Base-by-base conservation (phyloP, 2,888 invertebrate species). In the Erebia aethiops region DNA sequence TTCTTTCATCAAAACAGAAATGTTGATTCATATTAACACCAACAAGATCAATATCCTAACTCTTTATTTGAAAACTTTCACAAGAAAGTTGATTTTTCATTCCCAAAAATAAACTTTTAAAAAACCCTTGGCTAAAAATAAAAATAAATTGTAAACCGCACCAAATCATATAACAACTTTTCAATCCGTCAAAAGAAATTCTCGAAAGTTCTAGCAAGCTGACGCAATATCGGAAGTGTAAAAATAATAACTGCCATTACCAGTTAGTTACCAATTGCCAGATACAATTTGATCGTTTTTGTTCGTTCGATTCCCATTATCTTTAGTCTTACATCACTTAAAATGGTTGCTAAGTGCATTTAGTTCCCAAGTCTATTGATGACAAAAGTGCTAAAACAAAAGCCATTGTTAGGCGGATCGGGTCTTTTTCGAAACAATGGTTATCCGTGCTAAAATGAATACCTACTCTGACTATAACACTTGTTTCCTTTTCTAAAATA, bases 211-310 rank as follows among this genome's bases (percentile, higher is more conserved):
- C 77, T 75, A 72, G 76, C 67, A 46, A 64, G 77, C 77, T 84
- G 84, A 84, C 80, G 84, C 81, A 85, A 83, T 72, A 75, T 70
- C 73, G 73, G 71, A 78, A 75, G 58, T 69, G 67, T 51, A 58
- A 60, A 61, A 66, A 68, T 56, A 71, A 70, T 61, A 70, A 13
- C 54, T 62, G 35, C 56, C 41, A 21, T 51, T 21, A 56, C 35
- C 1, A n/a, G 16, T 61, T 10, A 41, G 16, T 54, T 51, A 18
- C 54, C 52, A 54, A 64, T 54, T 14, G 52, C 14, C 21, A 35
- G 58, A 14, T 16, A 68, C 57, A 61, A 46, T 41, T 58, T 41
- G 13, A 60, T 68, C 52, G 62, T 43, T 66, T 56, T 57, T 56
- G 57, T 66, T 46, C 66, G 66, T 21, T 66, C 56, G 57, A 66